Percentiles rank a stretch among this genome's conserved stretches.
These are phyloP conservation scores for Syngnathus floridae DNA, from an alignment of 2,113 vertebrate genomes.

Conservation along the genomic window DNA sequence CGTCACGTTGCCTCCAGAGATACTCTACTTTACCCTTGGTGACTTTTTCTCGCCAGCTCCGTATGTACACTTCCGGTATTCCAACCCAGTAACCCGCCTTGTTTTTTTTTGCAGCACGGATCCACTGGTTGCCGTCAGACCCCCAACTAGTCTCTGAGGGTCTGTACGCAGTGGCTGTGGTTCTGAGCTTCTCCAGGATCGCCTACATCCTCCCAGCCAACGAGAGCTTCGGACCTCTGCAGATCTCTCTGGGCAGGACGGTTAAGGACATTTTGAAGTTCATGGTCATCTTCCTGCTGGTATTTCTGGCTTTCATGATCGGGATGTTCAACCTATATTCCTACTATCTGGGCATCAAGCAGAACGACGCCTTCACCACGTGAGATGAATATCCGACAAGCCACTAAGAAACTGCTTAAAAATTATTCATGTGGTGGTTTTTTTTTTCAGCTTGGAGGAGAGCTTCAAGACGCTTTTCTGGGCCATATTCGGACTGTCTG, in stretches of 20 bases:
- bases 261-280: slow-evolving; percentile 99
- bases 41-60: slow-evolving; percentile 47
- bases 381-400: slow-evolving; percentile 57
- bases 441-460: slow-evolving; percentile 82
- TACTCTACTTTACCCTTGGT: slow-evolving; percentile 91
- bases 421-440: not conserved
- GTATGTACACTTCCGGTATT: not conserved
- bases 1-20: slow-evolving; percentile 79
- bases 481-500: slow-evolving; percentile 98
- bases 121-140: slow-evolving; percentile 88
- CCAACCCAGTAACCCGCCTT: not conserved
- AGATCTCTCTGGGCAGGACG: slow-evolving; percentile 93
- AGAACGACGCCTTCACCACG: slow-evolving; percentile 97
- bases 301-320: slow-evolving; percentile 98
- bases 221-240: slow-evolving; percentile 93
- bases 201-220: slow-evolving; percentile 97
- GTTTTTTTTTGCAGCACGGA: slow-evolving; percentile 74
- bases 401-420: not conserved
- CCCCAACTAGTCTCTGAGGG: slow-evolving; percentile 96
- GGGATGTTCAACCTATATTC: slow-evolving; percentile 99
- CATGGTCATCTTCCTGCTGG: slow-evolving; percentile 98
- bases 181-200: slow-evolving; percentile 95
- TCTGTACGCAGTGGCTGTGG: slow-evolving; percentile 91
- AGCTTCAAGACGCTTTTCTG: slow-evolving; percentile 99
- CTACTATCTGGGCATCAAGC: slow-evolving; percentile 91